phyloP scores from a whole-genome alignment of 2,113 vertebrate genomes.

The Paratilapia polleni region DNA sequence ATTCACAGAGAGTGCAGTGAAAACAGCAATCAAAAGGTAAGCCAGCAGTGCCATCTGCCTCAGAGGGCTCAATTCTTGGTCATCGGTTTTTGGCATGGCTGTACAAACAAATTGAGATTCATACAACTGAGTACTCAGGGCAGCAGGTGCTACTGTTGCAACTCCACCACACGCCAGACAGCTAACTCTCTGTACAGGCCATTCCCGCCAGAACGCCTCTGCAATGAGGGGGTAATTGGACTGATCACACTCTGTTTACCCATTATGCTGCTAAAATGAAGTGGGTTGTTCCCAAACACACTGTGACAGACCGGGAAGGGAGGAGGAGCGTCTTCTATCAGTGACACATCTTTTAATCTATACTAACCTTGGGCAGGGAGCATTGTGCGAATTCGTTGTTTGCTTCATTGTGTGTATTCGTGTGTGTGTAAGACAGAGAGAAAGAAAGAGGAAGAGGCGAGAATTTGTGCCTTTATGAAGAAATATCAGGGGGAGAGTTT shows the following conservation, averaged over 20 bases:
- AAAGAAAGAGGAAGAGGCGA: background rate
- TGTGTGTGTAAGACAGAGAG: background rate
- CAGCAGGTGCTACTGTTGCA: constrained; percentile 74
- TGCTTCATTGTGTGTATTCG: background rate
- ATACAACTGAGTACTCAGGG: constrained; percentile 65
- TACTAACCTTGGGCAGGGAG: constrained; percentile 62
- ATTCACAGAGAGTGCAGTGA: constrained; percentile 18
- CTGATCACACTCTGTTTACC: constrained; percentile 79
- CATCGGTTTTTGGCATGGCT: constrained; percentile 48
- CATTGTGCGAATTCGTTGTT: background rate
- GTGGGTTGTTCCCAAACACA: constrained; percentile 72
- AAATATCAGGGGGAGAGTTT: constrained; percentile 18
- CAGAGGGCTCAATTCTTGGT: constrained; percentile 53
- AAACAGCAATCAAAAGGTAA: constrained; percentile 47
- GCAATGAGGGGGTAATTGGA: constrained; percentile 79
- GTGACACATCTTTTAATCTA: constrained; percentile 71
- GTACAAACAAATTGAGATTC: constrained; percentile 76
- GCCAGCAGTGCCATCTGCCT: constrained; percentile 24
- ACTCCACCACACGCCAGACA: constrained; percentile 52
- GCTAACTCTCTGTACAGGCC: constrained; percentile 61
- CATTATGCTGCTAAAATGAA: constrained; percentile 75
- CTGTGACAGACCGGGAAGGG: constrained; percentile 56
- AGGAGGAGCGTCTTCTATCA: constrained; percentile 64
- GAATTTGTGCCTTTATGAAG: constrained; percentile 14
- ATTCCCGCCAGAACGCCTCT: constrained; percentile 68